These are phyloP conservation scores for Nineta flava DNA, from an alignment of 2,888 invertebrate species.

Conservation along the genomic window DNA sequence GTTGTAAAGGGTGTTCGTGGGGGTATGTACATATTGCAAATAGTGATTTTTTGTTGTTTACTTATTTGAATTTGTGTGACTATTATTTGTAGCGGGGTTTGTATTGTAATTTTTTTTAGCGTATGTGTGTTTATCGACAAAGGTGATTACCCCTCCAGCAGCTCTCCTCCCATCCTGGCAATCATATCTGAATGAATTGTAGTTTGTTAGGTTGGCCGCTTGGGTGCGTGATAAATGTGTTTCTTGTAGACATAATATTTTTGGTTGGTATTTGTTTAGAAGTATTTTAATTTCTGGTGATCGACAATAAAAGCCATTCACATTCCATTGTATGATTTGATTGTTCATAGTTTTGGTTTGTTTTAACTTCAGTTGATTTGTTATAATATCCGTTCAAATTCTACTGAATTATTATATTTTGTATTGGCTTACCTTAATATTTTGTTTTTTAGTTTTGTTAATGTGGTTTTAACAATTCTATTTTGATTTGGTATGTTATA, in stretches of 20 bases:
- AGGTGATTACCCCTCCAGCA: background rate
- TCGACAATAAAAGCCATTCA: background rate
- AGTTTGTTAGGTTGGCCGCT: background rate
- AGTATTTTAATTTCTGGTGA: background rate
- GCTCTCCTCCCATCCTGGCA: background rate
- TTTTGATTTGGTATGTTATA: background rate
- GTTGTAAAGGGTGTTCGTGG: background rate
- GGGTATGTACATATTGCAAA: background rate
- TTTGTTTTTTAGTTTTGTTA: too few species aligned
- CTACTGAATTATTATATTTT: background rate
- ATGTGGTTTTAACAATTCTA: too few species aligned
- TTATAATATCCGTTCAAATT: background rate
- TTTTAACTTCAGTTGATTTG: background rate
- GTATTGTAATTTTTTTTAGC: background rate
- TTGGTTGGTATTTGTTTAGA: background rate
- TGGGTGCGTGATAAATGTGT: background rate
- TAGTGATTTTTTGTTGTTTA: background rate
- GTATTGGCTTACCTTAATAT: background rate
- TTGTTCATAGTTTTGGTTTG: background rate
- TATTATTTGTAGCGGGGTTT: background rate
- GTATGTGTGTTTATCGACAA: background rate
- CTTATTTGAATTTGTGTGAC: background rate
- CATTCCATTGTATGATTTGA: background rate
- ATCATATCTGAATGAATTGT: background rate
- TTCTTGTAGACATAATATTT: background rate